Percentiles rank a stretch among this genome's conserved stretches.
Conservation (phyloP, 1,140 invertebrate species). For the Drosophila athabasca region DNA sequence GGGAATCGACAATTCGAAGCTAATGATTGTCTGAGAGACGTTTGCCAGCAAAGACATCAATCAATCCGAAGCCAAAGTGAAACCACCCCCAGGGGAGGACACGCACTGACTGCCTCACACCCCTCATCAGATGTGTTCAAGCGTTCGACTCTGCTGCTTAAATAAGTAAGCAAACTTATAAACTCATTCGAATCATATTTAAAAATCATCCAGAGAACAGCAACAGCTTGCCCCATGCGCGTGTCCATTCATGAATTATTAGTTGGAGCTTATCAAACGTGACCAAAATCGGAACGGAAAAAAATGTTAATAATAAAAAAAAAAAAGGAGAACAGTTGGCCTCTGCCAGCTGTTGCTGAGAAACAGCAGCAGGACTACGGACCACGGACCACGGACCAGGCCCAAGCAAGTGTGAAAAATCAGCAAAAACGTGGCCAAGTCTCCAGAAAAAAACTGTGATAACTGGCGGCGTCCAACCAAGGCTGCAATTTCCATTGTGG, state of each 20-base stretch:
- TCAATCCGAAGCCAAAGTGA: constrained; percentile 52
- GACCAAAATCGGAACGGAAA: constrained; percentile 67
- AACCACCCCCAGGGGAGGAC: constrained; percentile 35
- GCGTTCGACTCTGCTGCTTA: constrained; percentile 27
- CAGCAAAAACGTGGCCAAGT: constrained; percentile 44
- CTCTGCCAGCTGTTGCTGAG: constrained; percentile 61
- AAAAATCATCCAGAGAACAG: constrained; percentile 66
- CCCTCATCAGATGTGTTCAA: too few relatives aligned
- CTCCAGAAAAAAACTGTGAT: constrained; percentile 37
- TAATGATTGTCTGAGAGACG: constrained; percentile 73
- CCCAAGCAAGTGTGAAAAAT: constrained; percentile 69
- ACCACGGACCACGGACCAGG: constrained; percentile 1
- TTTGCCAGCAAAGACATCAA: constrained; percentile 71
- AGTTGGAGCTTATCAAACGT: constrained; percentile 77
- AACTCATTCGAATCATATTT: constrained; percentile 81
- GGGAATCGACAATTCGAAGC: constrained; percentile 51
- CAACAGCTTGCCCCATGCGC: constrained; percentile 55
- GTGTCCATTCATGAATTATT: constrained; percentile 76
- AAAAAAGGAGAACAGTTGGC: constrained; percentile 24
- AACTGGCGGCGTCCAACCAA: constrained; percentile 17
- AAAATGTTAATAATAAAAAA: constrained; percentile 59
- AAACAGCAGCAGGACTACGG: not conserved
- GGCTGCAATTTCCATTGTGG: not conserved
- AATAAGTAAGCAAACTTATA: constrained; percentile 78
- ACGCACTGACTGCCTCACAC: too few relatives aligned